These are phyloP conservation scores for Xestia c-nigrum DNA, from an alignment of 2,888 invertebrate species.

Conservation along the genomic window DNA sequence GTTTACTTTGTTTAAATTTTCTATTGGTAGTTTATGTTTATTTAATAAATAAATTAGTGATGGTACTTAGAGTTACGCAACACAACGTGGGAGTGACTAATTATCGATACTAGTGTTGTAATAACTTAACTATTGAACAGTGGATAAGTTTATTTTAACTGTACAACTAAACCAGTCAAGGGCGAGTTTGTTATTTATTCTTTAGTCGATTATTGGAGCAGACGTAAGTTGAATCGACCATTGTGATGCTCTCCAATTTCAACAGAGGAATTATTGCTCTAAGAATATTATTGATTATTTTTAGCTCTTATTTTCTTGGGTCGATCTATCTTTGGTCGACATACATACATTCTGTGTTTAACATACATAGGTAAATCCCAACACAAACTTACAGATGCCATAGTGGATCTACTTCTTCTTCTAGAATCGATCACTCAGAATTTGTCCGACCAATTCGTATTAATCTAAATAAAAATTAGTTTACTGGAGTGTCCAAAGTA, in stretches of 20 bases:
- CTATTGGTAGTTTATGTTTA: neutral
- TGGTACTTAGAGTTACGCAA: constrained; percentile 68
- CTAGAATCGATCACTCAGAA: neutral
- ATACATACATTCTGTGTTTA: neutral
- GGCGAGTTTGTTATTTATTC: constrained; percentile 37
- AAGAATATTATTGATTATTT: constrained; percentile 16
- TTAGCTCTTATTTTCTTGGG: constrained; percentile 1
- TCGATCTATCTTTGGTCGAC: neutral
- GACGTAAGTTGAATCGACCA: constrained; percentile 22
- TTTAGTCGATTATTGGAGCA: constrained; percentile 53
- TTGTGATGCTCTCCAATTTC: constrained; percentile 22
- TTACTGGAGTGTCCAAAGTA: neutral
- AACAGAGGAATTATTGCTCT: constrained; percentile 16
- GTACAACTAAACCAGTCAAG: constrained; percentile 45
- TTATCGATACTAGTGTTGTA: constrained; percentile 69
- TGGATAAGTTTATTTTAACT: constrained; percentile 34
- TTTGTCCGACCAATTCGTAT: neutral
- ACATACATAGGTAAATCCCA: neutral
- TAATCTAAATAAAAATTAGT: neutral
- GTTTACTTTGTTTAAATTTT: constrained; percentile 33
- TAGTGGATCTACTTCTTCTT: neutral
- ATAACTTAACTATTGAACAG: constrained; percentile 51
- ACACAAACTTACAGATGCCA: neutral
- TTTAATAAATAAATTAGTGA: constrained; percentile 62
- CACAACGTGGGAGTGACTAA: constrained; percentile 66